Evolutionary conservation across 2,888 invertebrate species (phyloP).

Genomic region (Agriotes lineatus): DNA sequence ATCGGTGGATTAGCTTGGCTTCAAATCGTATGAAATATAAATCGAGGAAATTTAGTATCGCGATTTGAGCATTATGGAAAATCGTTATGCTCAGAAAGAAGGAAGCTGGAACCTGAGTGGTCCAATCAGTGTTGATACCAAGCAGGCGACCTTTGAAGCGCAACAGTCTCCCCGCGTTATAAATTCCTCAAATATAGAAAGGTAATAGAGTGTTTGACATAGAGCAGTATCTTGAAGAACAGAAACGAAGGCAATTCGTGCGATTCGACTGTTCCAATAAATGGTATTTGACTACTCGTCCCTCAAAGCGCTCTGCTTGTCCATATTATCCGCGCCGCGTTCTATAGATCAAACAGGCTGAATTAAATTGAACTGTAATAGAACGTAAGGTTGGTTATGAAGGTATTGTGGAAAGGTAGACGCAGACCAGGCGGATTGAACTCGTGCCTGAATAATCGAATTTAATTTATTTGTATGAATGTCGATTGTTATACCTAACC

Average conservation of each 20-base stretch:
- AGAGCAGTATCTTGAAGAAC: conserved; percentile 31
- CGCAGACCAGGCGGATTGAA: conserved; percentile 28
- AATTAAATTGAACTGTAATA: conserved; percentile 42
- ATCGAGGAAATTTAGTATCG: too few relatives aligned
- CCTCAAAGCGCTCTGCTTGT: conserved; percentile 39
- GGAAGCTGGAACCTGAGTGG: neutral
- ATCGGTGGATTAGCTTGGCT: too few relatives aligned
- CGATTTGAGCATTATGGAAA: neutral
- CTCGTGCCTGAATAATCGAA: conserved; percentile 37
- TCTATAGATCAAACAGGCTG: conserved; percentile 43
- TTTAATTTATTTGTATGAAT: conserved; percentile 39
- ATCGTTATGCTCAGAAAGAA: neutral
- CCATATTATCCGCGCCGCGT: conserved; percentile 33
- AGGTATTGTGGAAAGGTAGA: conserved; percentile 36
- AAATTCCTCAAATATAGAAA: conserved; percentile 30
- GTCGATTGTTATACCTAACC: conserved; percentile 5
- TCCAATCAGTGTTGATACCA: conserved; percentile 18
- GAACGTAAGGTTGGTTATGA: conserved; percentile 23
- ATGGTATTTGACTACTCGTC: conserved; percentile 43
- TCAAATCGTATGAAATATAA: too few relatives aligned
- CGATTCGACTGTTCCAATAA: conserved; percentile 40
- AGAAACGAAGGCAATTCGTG: conserved; percentile 39
- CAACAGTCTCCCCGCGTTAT: neutral
- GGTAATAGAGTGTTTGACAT: conserved; percentile 39
- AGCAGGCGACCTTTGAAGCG: neutral